A percentile compares a stretch with the other conserved stretches of the same genome.
phyloP scores from a whole-genome alignment of 2,113 vertebrate species.

The Pelmatolapia mariae region DNA sequence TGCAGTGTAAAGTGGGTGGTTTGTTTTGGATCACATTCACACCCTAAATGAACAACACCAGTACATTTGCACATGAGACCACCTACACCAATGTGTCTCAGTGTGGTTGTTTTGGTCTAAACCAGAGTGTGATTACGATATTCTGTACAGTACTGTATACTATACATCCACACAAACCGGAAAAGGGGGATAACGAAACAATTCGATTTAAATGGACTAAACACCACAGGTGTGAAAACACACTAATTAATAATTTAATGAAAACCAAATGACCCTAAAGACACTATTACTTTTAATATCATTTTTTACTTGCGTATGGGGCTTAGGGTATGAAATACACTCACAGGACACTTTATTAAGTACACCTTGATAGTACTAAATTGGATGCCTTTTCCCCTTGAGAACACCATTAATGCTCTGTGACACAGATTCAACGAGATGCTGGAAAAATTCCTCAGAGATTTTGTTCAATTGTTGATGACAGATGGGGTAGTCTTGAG shows the following conservation, averaged over 20 bases:
- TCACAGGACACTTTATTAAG: not conserved
- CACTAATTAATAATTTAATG: not conserved
- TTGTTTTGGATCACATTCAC: not conserved
- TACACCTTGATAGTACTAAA: not conserved
- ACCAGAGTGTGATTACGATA: not conserved
- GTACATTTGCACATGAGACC: not conserved
- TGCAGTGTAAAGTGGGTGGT: not conserved
- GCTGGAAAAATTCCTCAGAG: not conserved
- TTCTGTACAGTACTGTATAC: not conserved
- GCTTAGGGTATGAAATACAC: not conserved
- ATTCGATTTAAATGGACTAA: accelerated
- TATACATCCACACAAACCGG: not conserved
- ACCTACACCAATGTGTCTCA: not conserved
- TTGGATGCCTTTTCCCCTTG: not conserved
- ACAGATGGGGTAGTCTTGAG: not conserved
- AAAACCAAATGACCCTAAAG: not conserved
- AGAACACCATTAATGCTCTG: not conserved
- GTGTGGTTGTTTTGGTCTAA: not conserved
- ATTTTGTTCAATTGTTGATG: not conserved
- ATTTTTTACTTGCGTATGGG: not conserved
- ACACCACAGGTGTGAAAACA: not conserved
- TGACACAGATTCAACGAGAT: not conserved
- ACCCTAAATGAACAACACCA: not conserved
- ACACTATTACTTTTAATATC: not conserved
- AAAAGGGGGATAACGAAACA: accelerated